These are phyloP conservation scores for Lepus timidus DNA, from an alignment of 2,113 vertebrate species.

Conservation along the genomic window DNA sequence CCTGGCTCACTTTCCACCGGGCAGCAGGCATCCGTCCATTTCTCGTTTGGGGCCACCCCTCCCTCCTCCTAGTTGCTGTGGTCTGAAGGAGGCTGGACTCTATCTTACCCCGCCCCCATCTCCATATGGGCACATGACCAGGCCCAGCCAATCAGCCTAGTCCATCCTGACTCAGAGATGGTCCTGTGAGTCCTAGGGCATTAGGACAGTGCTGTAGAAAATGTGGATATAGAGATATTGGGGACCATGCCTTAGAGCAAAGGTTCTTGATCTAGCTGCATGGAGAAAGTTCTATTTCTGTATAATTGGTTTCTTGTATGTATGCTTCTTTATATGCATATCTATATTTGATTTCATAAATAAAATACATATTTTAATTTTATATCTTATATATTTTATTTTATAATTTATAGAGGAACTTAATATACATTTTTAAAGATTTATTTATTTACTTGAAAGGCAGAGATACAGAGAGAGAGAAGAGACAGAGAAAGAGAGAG, in stretches of 20 bases:
- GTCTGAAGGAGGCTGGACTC: background rate
- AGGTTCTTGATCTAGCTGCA: background rate
- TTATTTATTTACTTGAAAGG: no score
- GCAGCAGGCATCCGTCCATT: background rate
- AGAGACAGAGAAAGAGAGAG: no score
- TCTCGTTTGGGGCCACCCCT: background rate
- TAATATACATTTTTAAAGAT: background rate
- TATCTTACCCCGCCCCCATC: no score
- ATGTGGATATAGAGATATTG: no score
- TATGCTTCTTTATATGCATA: background rate
- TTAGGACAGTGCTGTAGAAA: background rate
- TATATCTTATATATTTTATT: background rate
- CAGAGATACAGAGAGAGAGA: no score
- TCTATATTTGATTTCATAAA: background rate
- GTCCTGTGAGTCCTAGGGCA: background rate
- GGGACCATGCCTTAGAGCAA: no score
- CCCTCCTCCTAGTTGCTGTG: background rate
- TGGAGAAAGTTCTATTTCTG: background rate
- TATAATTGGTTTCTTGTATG: background rate
- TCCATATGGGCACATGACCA: background rate
- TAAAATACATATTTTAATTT: background rate
- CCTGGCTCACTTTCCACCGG: background rate
- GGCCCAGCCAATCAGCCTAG: background rate
- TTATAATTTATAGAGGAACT: background rate
- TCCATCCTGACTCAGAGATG: background rate